A percentile compares a stretch with the other conserved stretches of the same genome.
phyloP scores from a whole-genome alignment of 2,113 vertebrate species.

The Dendropsophus ebraccatus region DNA sequence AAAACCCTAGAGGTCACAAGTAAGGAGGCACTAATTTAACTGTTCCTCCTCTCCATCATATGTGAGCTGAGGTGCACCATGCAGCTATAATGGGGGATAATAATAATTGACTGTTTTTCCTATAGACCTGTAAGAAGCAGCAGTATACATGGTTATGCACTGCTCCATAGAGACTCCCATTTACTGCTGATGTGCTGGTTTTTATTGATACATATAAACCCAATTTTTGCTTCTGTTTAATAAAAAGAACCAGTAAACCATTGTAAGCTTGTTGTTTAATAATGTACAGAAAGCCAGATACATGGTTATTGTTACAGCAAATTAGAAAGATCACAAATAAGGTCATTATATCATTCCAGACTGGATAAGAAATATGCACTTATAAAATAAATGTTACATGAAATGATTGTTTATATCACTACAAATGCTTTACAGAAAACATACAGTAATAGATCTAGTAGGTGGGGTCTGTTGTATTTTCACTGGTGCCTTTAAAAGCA shows the following conservation, averaged over 20 bases:
- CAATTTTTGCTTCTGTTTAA: neutral
- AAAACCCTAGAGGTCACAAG: neutral
- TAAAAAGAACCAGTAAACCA: neutral
- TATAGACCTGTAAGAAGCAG: too few species aligned
- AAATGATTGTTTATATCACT: neutral
- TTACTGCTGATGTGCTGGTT: neutral
- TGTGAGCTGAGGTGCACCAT: too few species aligned
- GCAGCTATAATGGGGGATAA: too few species aligned
- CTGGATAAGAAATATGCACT: neutral
- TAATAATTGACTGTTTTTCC: too few species aligned
- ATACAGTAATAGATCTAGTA: neutral
- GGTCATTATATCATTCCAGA: neutral
- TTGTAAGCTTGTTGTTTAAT: neutral
- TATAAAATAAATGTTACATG: neutral
- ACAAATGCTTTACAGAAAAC: neutral
- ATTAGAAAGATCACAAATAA: neutral
- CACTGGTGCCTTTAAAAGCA: conserved; percentile 8
- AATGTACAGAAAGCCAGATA: neutral
- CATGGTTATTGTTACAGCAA: neutral
- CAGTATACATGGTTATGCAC: neutral
- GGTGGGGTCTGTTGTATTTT: neutral
- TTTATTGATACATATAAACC: neutral
- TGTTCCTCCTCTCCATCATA: too few species aligned
- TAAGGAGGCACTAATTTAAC: neutral
- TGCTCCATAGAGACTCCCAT: neutral